Conservation (phyloP, 2,888 invertebrate genomes). For the Lamproptera curius region DNA sequence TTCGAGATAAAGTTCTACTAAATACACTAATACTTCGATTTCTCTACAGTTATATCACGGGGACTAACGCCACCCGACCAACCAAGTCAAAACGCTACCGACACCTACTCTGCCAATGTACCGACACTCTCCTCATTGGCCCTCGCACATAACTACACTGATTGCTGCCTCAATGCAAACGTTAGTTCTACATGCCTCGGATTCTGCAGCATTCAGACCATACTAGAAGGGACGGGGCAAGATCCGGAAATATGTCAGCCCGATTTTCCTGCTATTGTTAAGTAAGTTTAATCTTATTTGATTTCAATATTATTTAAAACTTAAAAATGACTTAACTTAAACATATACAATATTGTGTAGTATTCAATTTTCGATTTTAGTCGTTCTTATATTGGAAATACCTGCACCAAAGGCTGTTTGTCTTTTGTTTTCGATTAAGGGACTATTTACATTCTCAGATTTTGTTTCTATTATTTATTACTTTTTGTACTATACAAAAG, state of each 20-base stretch:
- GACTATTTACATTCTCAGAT: no score
- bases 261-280: slow-evolving; percentile 88
- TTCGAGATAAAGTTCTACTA: no score
- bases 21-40: no score
- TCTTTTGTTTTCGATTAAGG: no score
- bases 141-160: slow-evolving; percentile 87
- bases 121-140: slow-evolving; percentile 58
- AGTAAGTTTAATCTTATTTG: slow-evolving; percentile 51
- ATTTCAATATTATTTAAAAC: no score
- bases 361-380: no score
- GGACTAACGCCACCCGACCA: slow-evolving; percentile 79
- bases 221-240: slow-evolving; percentile 86
- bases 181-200: slow-evolving; percentile 86
- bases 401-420: no score
- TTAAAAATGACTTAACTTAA: no score
- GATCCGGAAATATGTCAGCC: slow-evolving; percentile 89
- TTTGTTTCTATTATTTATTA: no score
- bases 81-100: slow-evolving; percentile 69
- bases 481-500: no score
- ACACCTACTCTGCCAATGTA: slow-evolving; percentile 61
- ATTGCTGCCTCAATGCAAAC: slow-evolving; percentile 85
- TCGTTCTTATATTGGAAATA: no score
- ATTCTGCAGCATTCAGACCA: slow-evolving; percentile 89
- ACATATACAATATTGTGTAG: no score
- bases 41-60: slow-evolving; percentile 79